phyloP scores from a whole-genome alignment of 2,888 invertebrate genomes.

The Lasioglossum zephyrum region DNA sequence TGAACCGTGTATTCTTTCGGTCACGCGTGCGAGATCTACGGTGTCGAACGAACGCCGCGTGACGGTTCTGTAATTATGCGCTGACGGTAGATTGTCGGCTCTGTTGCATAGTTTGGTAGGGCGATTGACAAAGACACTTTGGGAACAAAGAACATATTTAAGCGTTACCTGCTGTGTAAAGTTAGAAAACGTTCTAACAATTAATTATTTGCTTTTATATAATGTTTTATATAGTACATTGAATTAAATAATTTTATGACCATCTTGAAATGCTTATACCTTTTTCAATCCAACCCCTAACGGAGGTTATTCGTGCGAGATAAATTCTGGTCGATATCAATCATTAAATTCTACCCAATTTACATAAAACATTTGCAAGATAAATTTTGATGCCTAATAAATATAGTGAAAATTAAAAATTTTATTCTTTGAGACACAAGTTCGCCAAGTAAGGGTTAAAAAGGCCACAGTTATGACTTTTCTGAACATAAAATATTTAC shows the following conservation, averaged over 20 bases:
- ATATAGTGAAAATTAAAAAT: not conserved
- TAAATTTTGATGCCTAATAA: not conserved
- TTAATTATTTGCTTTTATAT: too few species aligned
- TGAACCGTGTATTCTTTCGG: slow-evolving; percentile 18
- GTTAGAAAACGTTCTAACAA: too few species aligned
- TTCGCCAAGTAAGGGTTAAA: too few species aligned
- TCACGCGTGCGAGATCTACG: not conserved
- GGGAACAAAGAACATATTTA: not conserved
- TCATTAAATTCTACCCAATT: too few species aligned
- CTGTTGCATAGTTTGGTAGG: not conserved
- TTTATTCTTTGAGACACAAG: too few species aligned
- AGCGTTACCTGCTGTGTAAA: not conserved
- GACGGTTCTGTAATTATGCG: slow-evolving; percentile 2
- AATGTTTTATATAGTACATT: too few species aligned
- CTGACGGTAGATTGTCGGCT: not conserved
- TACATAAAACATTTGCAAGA: not conserved
- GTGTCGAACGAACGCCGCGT: not conserved
- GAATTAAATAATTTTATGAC: too few species aligned
- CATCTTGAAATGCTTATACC: too few species aligned
- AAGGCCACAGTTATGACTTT: not conserved
- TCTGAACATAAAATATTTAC: too few species aligned
- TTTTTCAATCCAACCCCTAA: too few species aligned
- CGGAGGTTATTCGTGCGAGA: too few species aligned
- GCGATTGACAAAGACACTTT: not conserved
- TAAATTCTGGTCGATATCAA: too few species aligned